Base-by-base conservation (phyloP, 2,888 invertebrate genomes). In the Cataglyphis cursor region DNA sequence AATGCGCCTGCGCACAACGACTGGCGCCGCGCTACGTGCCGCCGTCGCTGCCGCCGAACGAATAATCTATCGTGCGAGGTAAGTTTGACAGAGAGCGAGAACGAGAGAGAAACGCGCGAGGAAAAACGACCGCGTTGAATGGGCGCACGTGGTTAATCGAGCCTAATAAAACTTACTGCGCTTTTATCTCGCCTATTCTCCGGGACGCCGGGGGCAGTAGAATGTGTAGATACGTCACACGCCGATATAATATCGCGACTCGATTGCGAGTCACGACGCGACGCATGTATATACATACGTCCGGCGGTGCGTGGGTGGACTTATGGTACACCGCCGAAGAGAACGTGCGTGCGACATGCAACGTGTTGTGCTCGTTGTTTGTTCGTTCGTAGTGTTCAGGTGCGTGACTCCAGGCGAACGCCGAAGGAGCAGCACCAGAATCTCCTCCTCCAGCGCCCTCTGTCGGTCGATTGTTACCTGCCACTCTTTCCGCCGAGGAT, bases 141-240 rank as follows among this genome's bases (percentile, higher is more conserved):
- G 83, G 80, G 59, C 81, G 24, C 86, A 80, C 62, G 84, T 54
- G 81, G 35, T 86, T 81, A 78, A 51, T 68, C 83, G 82, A 81
- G 82, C 84, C 85, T 82, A 8, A 48, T 0, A 35, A 70, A 84
- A 91, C 91, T 91, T 90, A 91, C 91, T 85, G 89, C 85, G 88
- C 86, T 73, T 75, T 73, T 75, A 54, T 84, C 76, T 83, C 83
- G 90, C 59, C 80, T 87, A 86, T 73, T 48, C 84, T 88, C 73
- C 82, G 87, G 35, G 62, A 81, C 76, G 72, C 89, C 85, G 84
- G 72, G n/a, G 84, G 78, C 81, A 86, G 48, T n/a, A 85, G 82
- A 86, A 86, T 86, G 86, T 82, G 82, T 64, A 85, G n/a, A 38
- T 28, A 64, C 65, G 64, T 4, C 68, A 18, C 35, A 44, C 15